A percentile compares a stretch with the other conserved stretches of the same genome.
Evolutionary conservation across 2,888 invertebrate genomes (phyloP).

Genomic region (Silvanus unidentatus): DNA sequence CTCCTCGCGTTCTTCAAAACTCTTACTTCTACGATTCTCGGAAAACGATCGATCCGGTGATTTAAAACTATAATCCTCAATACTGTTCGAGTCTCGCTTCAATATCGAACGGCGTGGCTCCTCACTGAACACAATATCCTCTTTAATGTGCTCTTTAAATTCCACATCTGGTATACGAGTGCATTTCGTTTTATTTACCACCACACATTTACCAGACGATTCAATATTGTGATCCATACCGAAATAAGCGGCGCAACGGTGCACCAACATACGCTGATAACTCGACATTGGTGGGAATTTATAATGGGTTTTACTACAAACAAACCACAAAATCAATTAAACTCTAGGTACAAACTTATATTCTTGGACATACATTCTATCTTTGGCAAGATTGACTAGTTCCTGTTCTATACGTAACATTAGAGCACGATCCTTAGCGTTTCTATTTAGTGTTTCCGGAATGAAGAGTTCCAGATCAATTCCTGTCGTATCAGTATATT

Average conservation of each 20-base stretch:
- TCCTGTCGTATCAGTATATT: constrained; percentile 68
- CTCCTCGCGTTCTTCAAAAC: constrained; percentile 87
- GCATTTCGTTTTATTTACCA: constrained; percentile 74
- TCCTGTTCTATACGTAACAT: constrained; percentile 85
- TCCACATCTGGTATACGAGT: constrained; percentile 64
- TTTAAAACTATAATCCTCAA: constrained; percentile 63
- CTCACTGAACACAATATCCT: constrained; percentile 57
- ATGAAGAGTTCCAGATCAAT: constrained; percentile 84
- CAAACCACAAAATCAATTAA: too few relatives aligned
- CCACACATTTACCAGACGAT: constrained; percentile 72
- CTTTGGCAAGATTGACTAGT: constrained; percentile 74
- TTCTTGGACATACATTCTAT: constrained; percentile 60
- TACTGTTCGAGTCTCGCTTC: constrained; percentile 74
- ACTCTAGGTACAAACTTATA: too few relatives aligned
- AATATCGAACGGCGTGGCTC: constrained; percentile 72
- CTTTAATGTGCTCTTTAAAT: constrained; percentile 66
- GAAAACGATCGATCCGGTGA: constrained; percentile 58
- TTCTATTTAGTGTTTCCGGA: constrained; percentile 84
- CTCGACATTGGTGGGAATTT: constrained; percentile 91
- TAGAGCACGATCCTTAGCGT: constrained; percentile 78
- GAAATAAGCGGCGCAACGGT: constrained; percentile 88
- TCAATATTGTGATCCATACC: constrained; percentile 93
- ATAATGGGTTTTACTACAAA: constrained; percentile 62
- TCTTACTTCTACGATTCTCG: constrained; percentile 68
- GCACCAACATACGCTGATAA: constrained; percentile 94